phyloP scores from a whole-genome alignment of 2,888 invertebrate genomes.

The Cecidostiba fungosa region DNA sequence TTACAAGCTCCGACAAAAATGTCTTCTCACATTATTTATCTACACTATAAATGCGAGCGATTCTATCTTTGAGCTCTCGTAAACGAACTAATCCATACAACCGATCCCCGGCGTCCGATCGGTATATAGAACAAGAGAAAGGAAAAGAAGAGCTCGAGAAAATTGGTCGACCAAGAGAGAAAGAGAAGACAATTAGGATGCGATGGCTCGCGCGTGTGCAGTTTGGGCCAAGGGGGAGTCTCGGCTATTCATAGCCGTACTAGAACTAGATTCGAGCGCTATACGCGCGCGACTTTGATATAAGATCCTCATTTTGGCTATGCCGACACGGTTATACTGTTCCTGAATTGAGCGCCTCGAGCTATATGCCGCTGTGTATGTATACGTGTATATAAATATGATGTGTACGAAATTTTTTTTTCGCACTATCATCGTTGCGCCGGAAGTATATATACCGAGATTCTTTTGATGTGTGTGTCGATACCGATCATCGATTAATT shows the following conservation, averaged over 20 bases:
- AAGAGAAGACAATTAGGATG: constrained; percentile 68
- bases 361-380: not conserved
- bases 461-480: not conserved
- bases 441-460: not conserved
- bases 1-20: not conserved
- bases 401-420: not conserved
- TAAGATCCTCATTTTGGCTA: constrained; percentile 73
- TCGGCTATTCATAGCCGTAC: constrained; percentile 78
- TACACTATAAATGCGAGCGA: not conserved
- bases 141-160: constrained; percentile 15
- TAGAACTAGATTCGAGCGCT: constrained; percentile 77
- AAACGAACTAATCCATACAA: not conserved
- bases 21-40: not conserved
- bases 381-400: not conserved
- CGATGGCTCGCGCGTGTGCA: constrained; percentile 62
- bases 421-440: constrained; percentile 26
- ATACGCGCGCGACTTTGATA: constrained; percentile 77
- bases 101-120: not conserved
- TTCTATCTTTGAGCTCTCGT: not conserved
- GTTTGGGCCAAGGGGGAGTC: constrained; percentile 76
- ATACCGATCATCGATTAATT: constrained; percentile 34
- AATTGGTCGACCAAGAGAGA: not conserved
- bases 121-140: not conserved
- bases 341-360: constrained; percentile 34
- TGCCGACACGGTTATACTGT: constrained; percentile 36